These are phyloP conservation scores for Mungos mungo DNA, from an alignment of 2,113 vertebrate genomes.

Conservation along the genomic window DNA sequence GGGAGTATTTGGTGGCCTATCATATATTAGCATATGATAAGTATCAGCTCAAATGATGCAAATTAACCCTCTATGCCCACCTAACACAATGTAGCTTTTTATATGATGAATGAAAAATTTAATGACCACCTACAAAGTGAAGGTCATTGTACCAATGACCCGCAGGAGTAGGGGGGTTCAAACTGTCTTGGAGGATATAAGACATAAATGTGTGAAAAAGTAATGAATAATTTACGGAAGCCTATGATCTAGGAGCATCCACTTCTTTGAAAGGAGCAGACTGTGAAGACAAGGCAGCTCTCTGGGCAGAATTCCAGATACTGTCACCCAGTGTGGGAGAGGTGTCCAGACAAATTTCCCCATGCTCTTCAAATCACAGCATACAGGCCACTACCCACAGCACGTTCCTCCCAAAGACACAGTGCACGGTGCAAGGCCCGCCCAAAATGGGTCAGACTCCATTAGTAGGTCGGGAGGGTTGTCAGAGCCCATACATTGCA, in stretches of 20 bases:
- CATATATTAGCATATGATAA: too few relatives aligned
- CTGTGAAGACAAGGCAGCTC: too few relatives aligned
- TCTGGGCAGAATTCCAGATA: too few relatives aligned
- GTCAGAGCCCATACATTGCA: too few relatives aligned
- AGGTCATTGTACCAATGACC: neutral
- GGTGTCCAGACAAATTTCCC: neutral
- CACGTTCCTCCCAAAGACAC: neutral
- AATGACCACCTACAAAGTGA: neutral
- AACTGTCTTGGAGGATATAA: neutral
- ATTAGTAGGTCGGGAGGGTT: rapidly evolving
- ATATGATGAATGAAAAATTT: neutral
- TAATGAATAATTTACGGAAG: neutral
- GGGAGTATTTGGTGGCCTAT: neutral
- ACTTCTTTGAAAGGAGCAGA: neutral
- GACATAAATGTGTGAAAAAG: neutral
- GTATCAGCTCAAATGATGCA: neutral
- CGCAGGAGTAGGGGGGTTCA: neutral
- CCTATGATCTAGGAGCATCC: too few relatives aligned
- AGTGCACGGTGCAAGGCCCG: too few relatives aligned
- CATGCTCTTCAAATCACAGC: neutral
- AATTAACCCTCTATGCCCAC: neutral
- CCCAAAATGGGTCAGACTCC: rapidly evolving
- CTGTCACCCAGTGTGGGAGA: neutral
- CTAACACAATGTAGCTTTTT: neutral
- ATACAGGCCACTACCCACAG: rapidly evolving